These are phyloP conservation scores for Hirtodrosophila histrioides DNA, from an alignment of 2,888 invertebrate genomes.

Conservation along the genomic window DNA sequence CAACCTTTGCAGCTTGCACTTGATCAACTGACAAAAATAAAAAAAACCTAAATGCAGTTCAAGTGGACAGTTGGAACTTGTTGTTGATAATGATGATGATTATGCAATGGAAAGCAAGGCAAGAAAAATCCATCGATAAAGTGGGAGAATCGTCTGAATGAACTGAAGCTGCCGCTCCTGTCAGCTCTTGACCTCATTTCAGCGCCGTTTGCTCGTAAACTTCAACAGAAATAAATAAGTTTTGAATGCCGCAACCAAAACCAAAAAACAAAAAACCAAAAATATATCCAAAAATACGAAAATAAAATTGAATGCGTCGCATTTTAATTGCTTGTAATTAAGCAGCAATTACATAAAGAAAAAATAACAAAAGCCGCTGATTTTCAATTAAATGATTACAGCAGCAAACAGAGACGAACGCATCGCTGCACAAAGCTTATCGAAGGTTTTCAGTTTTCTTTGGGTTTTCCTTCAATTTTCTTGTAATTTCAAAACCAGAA, in stretches of 20 bases:
- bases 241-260: neutral
- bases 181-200: conserved; percentile 68
- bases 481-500: conserved; percentile 28
- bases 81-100: conserved; percentile 54
- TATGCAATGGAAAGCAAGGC: conserved; percentile 59
- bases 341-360: conserved; percentile 74
- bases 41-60: conserved; percentile 58
- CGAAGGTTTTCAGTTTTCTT: conserved; percentile 29
- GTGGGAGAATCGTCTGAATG: conserved; percentile 42
- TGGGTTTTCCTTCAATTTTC: neutral
- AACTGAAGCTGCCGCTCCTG: conserved; percentile 40
- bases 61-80: conserved; percentile 63
- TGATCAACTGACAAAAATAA: conserved; percentile 57
- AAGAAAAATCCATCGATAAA: conserved; percentile 36
- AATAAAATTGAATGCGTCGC: conserved; percentile 56
- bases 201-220: conserved; percentile 28
- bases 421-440: conserved; percentile 62
- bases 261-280: conserved; percentile 7
- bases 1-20: conserved; percentile 64
- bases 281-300: conserved; percentile 1
- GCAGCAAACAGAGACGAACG: conserved; percentile 56
- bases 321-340: conserved; percentile 75
- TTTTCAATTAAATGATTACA: conserved; percentile 75
- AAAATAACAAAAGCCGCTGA: conserved; percentile 56
- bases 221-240: conserved; percentile 26